phyloP scores from a whole-genome alignment of 2,113 vertebrate species.

The Serinus canaria region DNA sequence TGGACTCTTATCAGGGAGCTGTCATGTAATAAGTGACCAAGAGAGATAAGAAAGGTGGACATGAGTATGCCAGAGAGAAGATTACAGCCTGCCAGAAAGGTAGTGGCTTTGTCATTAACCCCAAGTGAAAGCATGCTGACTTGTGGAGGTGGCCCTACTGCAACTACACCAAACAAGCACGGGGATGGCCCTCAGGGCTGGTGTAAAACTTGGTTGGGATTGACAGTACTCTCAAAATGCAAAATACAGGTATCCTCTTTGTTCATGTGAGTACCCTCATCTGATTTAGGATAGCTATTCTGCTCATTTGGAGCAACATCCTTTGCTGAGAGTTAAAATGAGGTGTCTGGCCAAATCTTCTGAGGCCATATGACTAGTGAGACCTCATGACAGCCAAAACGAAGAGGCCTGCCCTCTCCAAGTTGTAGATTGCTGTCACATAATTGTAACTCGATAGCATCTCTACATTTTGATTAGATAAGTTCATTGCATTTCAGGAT shows the following conservation, averaged over 20 bases:
- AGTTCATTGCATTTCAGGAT: background rate
- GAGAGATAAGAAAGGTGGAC: background rate
- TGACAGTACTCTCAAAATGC: background rate
- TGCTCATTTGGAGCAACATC: background rate
- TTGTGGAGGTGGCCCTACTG: background rate
- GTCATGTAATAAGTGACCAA: background rate
- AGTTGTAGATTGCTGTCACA: conserved; percentile 8
- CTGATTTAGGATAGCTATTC: background rate
- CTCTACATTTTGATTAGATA: conserved; percentile 27
- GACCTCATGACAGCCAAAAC: background rate
- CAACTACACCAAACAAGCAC: background rate
- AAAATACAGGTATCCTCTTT: background rate
- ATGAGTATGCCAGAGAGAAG: background rate
- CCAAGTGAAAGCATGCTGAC: fast-evolving
- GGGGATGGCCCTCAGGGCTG: background rate
- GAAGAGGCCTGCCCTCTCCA: background rate
- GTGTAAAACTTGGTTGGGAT: background rate
- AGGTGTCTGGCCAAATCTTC: background rate
- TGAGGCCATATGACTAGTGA: background rate
- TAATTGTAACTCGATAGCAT: background rate
- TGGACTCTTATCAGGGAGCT: background rate
- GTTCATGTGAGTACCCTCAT: fast-evolving
- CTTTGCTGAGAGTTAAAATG: background rate
- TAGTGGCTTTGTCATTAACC: background rate
- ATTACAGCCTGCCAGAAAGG: background rate